Conservation (phyloP, 2,797 vertebrate genomes). For the Acrocephalus scirpaceus region DNA sequence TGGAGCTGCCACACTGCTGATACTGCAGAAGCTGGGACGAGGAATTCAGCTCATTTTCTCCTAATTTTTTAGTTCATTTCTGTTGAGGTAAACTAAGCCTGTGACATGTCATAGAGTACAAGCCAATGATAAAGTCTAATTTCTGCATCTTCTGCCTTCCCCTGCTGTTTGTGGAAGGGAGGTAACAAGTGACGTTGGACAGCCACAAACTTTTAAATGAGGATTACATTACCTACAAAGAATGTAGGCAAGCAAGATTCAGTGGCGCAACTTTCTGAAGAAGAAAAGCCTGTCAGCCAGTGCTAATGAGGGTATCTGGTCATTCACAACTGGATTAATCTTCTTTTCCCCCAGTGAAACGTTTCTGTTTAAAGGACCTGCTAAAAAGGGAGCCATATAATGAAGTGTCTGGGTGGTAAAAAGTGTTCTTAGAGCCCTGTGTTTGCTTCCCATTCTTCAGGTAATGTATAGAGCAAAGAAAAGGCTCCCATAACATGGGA, state of each 20-base stretch:
- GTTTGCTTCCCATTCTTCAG: not conserved
- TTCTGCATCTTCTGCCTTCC: conserved; percentile 8
- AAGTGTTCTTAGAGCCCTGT: not conserved
- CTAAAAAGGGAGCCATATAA: not conserved
- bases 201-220: conserved; percentile 44
- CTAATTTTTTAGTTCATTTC: not conserved
- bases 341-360: not conserved
- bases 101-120: fast-evolving
- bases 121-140: not conserved
- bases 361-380: conserved; percentile 32
- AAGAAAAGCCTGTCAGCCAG: not conserved
- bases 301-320: conserved; percentile 31
- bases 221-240: conserved; percentile 48
- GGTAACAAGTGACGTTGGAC: conserved; percentile 4
- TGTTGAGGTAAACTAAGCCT: not conserved
- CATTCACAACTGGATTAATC: conserved; percentile 20
- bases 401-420: conserved; percentile 12
- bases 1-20: not conserved
- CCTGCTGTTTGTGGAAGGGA: conserved; percentile 23
- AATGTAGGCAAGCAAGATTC: conserved; percentile 57
- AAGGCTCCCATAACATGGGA: not conserved
- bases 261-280: conserved; percentile 18
- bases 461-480: not conserved
- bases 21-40: not conserved
- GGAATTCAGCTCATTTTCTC: not conserved